Evolutionary conservation across 1,140 invertebrate genomes (phyloP).

Genomic region (Temnothorax curvispinosus): DNA sequence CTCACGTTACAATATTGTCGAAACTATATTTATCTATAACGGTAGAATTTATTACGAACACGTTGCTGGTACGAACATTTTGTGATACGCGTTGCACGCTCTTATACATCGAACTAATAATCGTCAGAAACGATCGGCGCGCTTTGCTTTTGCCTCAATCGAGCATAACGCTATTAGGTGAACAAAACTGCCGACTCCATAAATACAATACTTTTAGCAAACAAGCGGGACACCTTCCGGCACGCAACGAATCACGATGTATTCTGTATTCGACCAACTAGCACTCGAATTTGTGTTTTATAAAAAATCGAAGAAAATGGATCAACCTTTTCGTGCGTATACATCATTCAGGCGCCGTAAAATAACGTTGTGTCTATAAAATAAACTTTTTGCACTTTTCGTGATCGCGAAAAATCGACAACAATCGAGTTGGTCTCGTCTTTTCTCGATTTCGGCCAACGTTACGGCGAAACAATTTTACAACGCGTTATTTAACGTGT

Average conservation of each 20-base stretch:
- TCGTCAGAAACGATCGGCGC: background rate
- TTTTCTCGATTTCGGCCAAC: background rate
- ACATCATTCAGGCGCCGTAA: background rate
- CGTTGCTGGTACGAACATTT: slow-evolving; percentile 51
- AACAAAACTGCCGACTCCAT: background rate
- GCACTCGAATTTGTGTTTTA: slow-evolving; percentile 40
- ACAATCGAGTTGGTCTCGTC: background rate
- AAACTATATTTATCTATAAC: slow-evolving; percentile 42
- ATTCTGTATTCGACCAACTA: slow-evolving; percentile 39
- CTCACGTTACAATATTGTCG: slow-evolving; percentile 40
- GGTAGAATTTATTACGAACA: slow-evolving; percentile 48
- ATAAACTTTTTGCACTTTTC: background rate
- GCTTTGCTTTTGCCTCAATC: background rate
- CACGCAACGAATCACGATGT: background rate
- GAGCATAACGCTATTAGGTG: background rate
- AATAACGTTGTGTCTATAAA: background rate
- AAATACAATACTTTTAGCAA: slow-evolving; percentile 25
- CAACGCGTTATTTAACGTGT: background rate
- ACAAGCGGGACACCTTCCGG: background rate
- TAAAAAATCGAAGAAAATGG: background rate
- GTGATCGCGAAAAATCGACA: background rate
- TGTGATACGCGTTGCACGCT: background rate
- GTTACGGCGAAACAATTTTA: background rate
- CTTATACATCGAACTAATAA: slow-evolving; percentile 8
- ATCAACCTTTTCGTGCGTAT: background rate